Percentiles rank a stretch among this genome's conserved stretches.
These are phyloP conservation scores for Margaritifera margaritifera DNA, from an alignment of 2,888 invertebrate species.

Conservation along the genomic window DNA sequence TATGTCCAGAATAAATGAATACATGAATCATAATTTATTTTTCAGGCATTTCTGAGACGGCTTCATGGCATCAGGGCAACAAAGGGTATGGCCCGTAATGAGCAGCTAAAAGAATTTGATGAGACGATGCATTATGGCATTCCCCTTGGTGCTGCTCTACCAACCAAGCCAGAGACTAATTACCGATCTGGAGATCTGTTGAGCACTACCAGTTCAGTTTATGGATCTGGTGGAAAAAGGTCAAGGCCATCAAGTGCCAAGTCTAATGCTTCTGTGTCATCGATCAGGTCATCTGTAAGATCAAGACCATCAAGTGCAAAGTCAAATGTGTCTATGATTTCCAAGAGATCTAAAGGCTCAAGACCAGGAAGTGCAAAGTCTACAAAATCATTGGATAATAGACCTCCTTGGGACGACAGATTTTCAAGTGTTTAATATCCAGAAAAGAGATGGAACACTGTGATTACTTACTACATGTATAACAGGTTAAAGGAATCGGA, in stretches of 20 bases:
- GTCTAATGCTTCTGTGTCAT: constrained; percentile 13
- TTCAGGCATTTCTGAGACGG: constrained; percentile 58
- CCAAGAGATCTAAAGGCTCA: constrained; percentile 31
- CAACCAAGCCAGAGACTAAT: neutral
- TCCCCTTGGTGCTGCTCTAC: constrained; percentile 46
- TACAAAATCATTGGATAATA: constrained; percentile 14
- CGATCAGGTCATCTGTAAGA: constrained; percentile 13
- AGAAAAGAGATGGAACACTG: neutral
- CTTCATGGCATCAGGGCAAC: constrained; percentile 55
- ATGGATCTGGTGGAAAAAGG: constrained; percentile 3
- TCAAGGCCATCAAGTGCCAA: constrained; percentile 22
- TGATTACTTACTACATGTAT: neutral
- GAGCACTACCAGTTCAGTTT: too few relatives aligned
- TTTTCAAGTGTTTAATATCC: constrained; percentile 31
- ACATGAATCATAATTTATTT: constrained; percentile 12
- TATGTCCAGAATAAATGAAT: too few relatives aligned
- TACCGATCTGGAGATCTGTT: too few relatives aligned
- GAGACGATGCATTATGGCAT: constrained; percentile 54
- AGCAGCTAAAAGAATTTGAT: constrained; percentile 56
- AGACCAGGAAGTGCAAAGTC: constrained; percentile 54
- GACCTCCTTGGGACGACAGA: constrained; percentile 48
- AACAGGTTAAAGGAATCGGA: too few relatives aligned
- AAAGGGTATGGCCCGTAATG: constrained; percentile 51
- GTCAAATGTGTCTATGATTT: constrained; percentile 30
- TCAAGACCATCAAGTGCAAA: constrained; percentile 49